Evolutionary conservation across 37 sponge, comb jelly and placozoan genomes (phyloP), one percentile per base, ranked within the genome.

Genomic region (Cladorhizidae sp.): DNA sequence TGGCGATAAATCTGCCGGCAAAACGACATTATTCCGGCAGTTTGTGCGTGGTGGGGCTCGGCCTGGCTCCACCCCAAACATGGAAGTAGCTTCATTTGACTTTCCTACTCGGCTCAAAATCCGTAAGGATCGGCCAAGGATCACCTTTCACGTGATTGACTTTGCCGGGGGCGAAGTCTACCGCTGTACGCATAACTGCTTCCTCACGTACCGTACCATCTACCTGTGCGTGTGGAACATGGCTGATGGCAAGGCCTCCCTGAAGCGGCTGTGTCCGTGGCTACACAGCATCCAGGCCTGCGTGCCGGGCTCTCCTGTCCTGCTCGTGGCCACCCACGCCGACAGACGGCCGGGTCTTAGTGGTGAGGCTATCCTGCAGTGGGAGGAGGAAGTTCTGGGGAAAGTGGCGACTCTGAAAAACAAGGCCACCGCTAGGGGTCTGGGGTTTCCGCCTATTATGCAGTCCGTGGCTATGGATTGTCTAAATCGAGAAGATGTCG

Each of bases 241-340:
- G 3, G 57, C 80, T 2, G 85, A 80, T 40, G 89, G 85, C 1
- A 69, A 72, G 52, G 82, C 58, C 0, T 80, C 76, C 1, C 72
- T 92, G 18, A 7, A 45, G 63, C 29, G 40, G 18, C 85, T 92
- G 0, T 32, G n/a, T 50, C 82, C 88, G 0, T 80, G 81, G 81
- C 78, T 92, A 7, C 52, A 65, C 2, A 76, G 73, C 65, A 92
- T 92, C 39, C 93, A 92, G 35, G 89, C 93, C 15, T 80, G 85
- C 49, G 88, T 76, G 0, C 89, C 93, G 1, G 78, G 73, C 35
- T 76, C 93, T 2, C 72, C 80, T 28, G 85, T 80, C 2, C 31
- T 92, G 8, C 54, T 92, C 15, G 88, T 88, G 28, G 89, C 77
- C 29, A 88, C 85, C 0, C 93, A 92, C 70, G 49, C 52, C 52